These are phyloP conservation scores for Muschampia plurimacula DNA, from an alignment of 2,888 invertebrate species.

Conservation along the genomic window DNA sequence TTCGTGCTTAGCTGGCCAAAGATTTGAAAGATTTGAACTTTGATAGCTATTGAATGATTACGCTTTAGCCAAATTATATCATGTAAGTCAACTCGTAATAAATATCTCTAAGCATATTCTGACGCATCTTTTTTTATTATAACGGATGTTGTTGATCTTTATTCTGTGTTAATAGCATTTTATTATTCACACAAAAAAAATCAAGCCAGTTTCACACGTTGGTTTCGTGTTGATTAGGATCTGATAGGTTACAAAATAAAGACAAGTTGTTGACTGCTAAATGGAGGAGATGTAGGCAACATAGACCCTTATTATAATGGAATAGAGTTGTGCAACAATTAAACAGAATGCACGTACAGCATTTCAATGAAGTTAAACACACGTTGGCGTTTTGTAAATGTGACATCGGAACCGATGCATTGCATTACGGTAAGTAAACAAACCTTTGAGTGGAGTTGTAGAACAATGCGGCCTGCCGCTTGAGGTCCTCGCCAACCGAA, in stretches of 20 bases:
- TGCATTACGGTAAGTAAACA: constrained; percentile 49
- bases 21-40: too few relatives aligned
- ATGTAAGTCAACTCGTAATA: not conserved
- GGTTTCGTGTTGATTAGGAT: constrained; percentile 21
- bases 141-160: constrained; percentile 21
- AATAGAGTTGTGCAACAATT: not conserved
- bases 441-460: constrained; percentile 80
- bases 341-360: not conserved
- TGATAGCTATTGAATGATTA: too few relatives aligned
- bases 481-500: constrained; percentile 73
- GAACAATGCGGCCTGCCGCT: constrained; percentile 79
- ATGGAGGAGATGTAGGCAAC: not conserved
- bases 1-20: too few relatives aligned
- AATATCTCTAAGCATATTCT: not conserved
- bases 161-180: constrained; percentile 12
- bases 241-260: constrained; percentile 19
- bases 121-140: constrained; percentile 10
- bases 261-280: not conserved
- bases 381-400: constrained; percentile 15
- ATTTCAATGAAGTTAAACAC: not conserved
- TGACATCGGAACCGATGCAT: not conserved
- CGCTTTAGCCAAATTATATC: not conserved
- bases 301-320: not conserved
- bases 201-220: constrained; percentile 6
- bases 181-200: constrained; percentile 16